Conservation (phyloP, 1,140 invertebrate genomes). For the Heliconius congener region DNA sequence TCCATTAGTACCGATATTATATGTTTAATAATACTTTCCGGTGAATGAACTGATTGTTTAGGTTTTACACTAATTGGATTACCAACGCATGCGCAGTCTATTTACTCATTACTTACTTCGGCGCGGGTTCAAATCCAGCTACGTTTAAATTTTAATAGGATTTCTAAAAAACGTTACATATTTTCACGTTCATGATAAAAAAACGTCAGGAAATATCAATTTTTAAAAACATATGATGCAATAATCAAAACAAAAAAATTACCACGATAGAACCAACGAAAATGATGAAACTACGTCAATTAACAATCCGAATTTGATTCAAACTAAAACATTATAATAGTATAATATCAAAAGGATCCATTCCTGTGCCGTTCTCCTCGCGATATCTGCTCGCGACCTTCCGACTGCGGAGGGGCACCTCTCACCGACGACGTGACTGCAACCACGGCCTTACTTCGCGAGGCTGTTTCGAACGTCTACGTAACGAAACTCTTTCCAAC, state of each 20-base stretch:
- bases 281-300: neutral
- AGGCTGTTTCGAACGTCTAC: conserved; percentile 78
- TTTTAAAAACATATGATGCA: conserved; percentile 27
- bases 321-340: neutral
- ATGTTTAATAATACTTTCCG: conserved; percentile 40
- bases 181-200: conserved; percentile 47
- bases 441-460: conserved; percentile 76
- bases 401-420: conserved; percentile 72
- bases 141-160: no score
- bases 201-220: conserved; percentile 39
- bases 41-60: conserved; percentile 67
- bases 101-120: conserved; percentile 20
- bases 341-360: conserved; percentile 59
- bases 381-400: conserved; percentile 72
- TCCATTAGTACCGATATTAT: conserved; percentile 18
- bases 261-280: neutral
- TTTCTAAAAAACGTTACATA: neutral
- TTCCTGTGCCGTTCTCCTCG: conserved; percentile 73
- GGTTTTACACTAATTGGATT: conserved; percentile 60
- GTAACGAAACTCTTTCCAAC: conserved; percentile 77
- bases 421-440: conserved; percentile 78
- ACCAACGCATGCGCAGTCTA: conserved; percentile 46
- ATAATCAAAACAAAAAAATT: neutral
- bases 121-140: no score
- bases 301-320: neutral